Conservation (phyloP, 2,113 vertebrate species). For the Tenrec ecaudatus region DNA sequence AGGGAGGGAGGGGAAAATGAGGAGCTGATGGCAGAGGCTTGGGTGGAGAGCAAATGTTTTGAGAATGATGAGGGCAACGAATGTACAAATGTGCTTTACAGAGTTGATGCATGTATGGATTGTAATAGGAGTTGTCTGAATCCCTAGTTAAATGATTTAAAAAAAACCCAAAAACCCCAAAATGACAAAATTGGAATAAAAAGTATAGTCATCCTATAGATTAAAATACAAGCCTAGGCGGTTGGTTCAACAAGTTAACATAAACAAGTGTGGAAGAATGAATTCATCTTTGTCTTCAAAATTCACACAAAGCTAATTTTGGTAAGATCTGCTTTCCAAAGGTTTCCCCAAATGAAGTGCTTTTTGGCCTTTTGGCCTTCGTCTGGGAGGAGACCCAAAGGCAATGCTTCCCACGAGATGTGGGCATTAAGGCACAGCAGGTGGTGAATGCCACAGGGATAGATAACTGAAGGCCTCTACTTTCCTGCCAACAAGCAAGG, state of each 20-base stretch:
- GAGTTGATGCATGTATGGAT: too few species aligned
- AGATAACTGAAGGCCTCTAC: slow-evolving; percentile 2
- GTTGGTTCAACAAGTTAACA: not conserved
- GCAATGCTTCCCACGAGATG: fast-evolving
- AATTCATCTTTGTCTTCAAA: not conserved
- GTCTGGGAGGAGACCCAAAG: not conserved
- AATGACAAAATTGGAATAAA: too few species aligned
- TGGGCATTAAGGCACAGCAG: fast-evolving
- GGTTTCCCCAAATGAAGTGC: not conserved
- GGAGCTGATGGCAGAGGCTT: too few species aligned
- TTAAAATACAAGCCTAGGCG: not conserved
- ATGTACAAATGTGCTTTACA: too few species aligned
- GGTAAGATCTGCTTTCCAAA: not conserved
- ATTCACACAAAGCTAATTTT: not conserved
- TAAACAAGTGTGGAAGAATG: not conserved
- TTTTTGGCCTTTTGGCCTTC: not conserved
- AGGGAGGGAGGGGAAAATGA: too few species aligned
- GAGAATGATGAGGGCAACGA: too few species aligned
- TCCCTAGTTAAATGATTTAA: too few species aligned
- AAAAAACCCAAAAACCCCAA: too few species aligned
- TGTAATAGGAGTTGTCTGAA: too few species aligned
- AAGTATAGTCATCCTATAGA: too few species aligned
- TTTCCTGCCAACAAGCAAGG: not conserved
- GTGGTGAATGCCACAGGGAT: not conserved
- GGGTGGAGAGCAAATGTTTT: too few species aligned